Evolutionary conservation across 2,113 vertebrate genomes (phyloP).

Genomic region (Chaetodon trifascialis): DNA sequence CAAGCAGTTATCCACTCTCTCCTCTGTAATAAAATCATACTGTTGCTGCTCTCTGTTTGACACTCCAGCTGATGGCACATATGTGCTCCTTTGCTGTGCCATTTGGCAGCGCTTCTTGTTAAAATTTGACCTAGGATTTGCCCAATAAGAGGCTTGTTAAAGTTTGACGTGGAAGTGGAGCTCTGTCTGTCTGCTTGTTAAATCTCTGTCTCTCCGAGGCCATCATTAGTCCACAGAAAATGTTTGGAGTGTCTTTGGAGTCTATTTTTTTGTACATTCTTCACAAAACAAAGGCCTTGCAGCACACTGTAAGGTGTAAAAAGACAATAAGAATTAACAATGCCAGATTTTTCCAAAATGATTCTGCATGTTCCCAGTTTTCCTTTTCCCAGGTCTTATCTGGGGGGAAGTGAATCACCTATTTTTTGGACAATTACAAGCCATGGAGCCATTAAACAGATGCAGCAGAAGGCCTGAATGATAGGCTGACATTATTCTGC

Average conservation of each 20-base stretch:
- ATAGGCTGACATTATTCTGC: background rate
- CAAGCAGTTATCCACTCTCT: slow-evolving; percentile 53
- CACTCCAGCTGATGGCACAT: slow-evolving; percentile 23
- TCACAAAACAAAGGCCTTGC: slow-evolving; percentile 20
- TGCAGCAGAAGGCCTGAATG: background rate
- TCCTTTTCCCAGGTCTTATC: background rate
- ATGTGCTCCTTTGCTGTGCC: slow-evolving; percentile 23
- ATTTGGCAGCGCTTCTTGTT: slow-evolving; percentile 69
- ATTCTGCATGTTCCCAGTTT: background rate
- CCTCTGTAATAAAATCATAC: slow-evolving; percentile 51
- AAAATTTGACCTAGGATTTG: slow-evolving; percentile 64
- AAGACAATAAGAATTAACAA: background rate
- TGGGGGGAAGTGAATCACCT: background rate
- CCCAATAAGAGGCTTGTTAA: slow-evolving; percentile 71
- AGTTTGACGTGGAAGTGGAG: slow-evolving; percentile 62
- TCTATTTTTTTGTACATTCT: slow-evolving; percentile 8
- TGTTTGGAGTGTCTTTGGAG: slow-evolving; percentile 10
- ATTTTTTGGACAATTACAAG: background rate
- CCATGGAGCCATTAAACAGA: background rate
- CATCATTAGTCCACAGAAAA: slow-evolving; percentile 64
- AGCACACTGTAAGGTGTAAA: background rate
- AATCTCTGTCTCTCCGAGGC: slow-evolving; percentile 16
- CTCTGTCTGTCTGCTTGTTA: slow-evolving; percentile 58
- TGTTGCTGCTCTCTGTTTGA: slow-evolving; percentile 30
- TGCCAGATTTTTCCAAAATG: background rate